These are phyloP conservation scores for Esperia sulphurella DNA, from an alignment of 2,888 invertebrate species.

Conservation along the genomic window DNA sequence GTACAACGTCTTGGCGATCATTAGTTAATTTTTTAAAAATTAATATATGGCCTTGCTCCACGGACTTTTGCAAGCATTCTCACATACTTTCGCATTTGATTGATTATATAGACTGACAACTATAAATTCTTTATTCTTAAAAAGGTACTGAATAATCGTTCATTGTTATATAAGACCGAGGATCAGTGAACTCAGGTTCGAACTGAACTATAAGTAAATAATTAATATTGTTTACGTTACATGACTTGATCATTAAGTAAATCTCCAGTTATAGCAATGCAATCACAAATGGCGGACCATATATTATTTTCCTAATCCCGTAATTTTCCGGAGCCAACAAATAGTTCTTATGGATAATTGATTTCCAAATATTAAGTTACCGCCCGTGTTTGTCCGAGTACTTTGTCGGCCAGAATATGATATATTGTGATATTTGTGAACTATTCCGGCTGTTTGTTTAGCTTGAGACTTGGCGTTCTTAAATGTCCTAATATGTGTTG, in stretches of 20 bases:
- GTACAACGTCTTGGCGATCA: too few relatives aligned
- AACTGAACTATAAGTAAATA: background rate
- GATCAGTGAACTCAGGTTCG: too few relatives aligned
- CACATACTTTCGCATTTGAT: too few relatives aligned
- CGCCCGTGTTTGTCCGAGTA: slow-evolving; percentile 39
- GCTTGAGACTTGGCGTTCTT: background rate
- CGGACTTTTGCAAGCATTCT: too few relatives aligned
- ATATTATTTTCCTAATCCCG: slow-evolving; percentile 53
- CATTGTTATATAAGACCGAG: too few relatives aligned
- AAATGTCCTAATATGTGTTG: too few relatives aligned
- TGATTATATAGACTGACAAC: too few relatives aligned
- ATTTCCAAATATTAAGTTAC: slow-evolving; percentile 72
- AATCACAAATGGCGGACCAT: slow-evolving; percentile 13
- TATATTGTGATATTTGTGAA: slow-evolving; percentile 39
- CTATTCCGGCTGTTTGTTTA: slow-evolving; percentile 3
- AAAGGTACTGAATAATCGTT: too few relatives aligned
- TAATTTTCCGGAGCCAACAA: slow-evolving; percentile 46
- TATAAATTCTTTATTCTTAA: too few relatives aligned
- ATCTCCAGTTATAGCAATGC: background rate
- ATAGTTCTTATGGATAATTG: slow-evolving; percentile 65
- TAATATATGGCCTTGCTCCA: too few relatives aligned
- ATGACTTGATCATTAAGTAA: background rate
- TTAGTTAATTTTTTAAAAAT: too few relatives aligned
- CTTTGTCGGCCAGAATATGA: slow-evolving; percentile 36
- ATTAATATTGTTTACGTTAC: background rate